Conservation (phyloP, 2,888 invertebrate species). For the Polyommatus iphigenia region DNA sequence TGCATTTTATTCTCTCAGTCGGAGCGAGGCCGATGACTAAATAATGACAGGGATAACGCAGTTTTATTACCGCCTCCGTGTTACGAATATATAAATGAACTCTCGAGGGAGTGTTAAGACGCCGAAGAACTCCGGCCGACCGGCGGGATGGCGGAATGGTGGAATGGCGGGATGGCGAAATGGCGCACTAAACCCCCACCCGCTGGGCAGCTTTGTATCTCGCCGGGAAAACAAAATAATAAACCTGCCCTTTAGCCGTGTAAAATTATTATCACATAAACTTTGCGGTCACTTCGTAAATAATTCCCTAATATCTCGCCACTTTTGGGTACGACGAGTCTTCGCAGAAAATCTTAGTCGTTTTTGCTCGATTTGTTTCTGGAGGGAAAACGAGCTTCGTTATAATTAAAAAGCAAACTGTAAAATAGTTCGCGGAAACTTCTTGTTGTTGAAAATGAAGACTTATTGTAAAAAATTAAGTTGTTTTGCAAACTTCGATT, state of each 20-base stretch:
- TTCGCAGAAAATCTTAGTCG: neutral
- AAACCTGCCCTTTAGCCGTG: conserved; percentile 36
- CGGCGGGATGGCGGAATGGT: conserved; percentile 48
- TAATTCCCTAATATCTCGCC: conserved; percentile 37
- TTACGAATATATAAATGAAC: conserved; percentile 79
- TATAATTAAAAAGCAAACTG: conserved; percentile 9
- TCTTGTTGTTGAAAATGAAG: too few species aligned
- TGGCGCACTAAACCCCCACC: conserved; percentile 74
- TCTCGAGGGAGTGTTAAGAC: conserved; percentile 77
- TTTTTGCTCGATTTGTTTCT: conserved; percentile 3
- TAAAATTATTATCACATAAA: conserved; percentile 29
- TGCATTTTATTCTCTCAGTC: conserved; percentile 70
- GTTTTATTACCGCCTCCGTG: conserved; percentile 78
- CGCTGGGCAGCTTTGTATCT: conserved; percentile 64
- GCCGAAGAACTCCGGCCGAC: conserved; percentile 75
- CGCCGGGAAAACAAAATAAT: conserved; percentile 60
- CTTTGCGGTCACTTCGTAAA: conserved; percentile 47
- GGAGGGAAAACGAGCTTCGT: neutral
- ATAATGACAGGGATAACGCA: conserved; percentile 79
- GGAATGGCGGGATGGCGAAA: conserved; percentile 54
- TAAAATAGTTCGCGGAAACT: conserved; percentile 11
- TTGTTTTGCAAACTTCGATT: conserved; percentile 12
- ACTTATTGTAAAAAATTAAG: conserved; percentile 17
- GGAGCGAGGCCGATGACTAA: conserved; percentile 73
- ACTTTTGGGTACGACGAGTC: neutral